A percentile compares a stretch with the other conserved stretches of the same genome.
phyloP scores from a whole-genome alignment of 1,140 invertebrate genomes.

The Aphelinus certus region DNA sequence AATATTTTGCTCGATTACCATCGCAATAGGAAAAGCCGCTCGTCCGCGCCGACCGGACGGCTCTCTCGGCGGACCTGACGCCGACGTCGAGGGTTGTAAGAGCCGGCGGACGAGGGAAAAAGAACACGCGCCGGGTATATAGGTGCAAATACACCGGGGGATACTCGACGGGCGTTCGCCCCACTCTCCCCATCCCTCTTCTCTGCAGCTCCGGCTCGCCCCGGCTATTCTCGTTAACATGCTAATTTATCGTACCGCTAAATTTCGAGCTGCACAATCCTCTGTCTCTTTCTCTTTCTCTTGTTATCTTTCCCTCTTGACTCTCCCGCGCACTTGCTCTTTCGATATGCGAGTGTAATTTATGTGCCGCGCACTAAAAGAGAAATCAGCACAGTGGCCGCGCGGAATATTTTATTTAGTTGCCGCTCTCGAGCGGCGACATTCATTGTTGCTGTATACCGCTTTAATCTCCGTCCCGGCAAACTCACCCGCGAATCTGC shows the following conservation, averaged over 20 bases:
- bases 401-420: neutral
- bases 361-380: constrained; percentile 2
- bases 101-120: constrained; percentile 26
- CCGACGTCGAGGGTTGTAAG: constrained; percentile 31
- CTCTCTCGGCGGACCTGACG: constrained; percentile 30
- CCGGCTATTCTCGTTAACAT: constrained; percentile 57
- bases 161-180: neutral
- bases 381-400: neutral
- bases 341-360: constrained; percentile 6
- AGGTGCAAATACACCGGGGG: constrained; percentile 32
- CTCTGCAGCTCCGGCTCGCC: constrained; percentile 21
- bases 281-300: constrained; percentile 10
- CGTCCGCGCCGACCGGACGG: neutral
- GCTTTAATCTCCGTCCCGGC: too few relatives aligned
- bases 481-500: too few relatives aligned
- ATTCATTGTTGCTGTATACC: too few relatives aligned
- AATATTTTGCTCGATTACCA: constrained; percentile 65
- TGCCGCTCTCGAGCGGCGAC: too few relatives aligned
- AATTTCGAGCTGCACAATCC: constrained; percentile 49
- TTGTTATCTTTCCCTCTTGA: constrained; percentile 17
- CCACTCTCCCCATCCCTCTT: constrained; percentile 7
- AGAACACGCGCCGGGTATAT: neutral
- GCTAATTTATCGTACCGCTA: constrained; percentile 61
- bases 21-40: constrained; percentile 55
- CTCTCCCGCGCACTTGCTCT: too few relatives aligned